A percentile compares a stretch with the other conserved stretches of the same genome.
Conservation (phyloP, 1,140 invertebrate genomes). For the Ganaspis sp. region DNA sequence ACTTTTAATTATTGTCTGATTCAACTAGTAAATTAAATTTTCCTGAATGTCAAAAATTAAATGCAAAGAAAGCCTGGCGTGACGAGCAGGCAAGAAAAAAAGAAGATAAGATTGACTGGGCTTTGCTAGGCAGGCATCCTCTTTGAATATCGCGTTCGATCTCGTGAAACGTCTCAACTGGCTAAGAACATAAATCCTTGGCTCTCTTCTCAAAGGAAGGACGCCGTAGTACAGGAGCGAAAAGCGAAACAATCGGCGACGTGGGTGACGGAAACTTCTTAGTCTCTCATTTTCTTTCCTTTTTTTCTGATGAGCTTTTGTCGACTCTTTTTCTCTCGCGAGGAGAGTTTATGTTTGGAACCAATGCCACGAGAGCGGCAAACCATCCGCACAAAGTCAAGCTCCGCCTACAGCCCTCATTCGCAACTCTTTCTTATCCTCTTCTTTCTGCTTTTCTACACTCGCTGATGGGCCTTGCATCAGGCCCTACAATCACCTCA, state of each 20-base stretch:
- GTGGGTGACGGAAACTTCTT: slow-evolving; percentile 68
- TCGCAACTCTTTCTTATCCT: slow-evolving; percentile 58
- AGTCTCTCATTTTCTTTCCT: slow-evolving; percentile 45
- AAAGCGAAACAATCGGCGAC: slow-evolving; percentile 69
- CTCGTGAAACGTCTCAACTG: slow-evolving; percentile 75
- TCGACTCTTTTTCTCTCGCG: slow-evolving; percentile 47
- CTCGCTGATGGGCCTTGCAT: slow-evolving; percentile 45
- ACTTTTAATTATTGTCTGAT: too few relatives aligned
- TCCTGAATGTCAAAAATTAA: slow-evolving; percentile 9
- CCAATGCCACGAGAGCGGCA: slow-evolving; percentile 68
- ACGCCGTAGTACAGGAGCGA: slow-evolving; percentile 57
- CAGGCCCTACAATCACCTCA: slow-evolving; percentile 36
- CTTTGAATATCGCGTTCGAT: slow-evolving; percentile 70
- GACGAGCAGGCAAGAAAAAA: slow-evolving; percentile 51
- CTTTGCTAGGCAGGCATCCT: slow-evolving; percentile 56
- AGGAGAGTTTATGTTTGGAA: slow-evolving; percentile 46
- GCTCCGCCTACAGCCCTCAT: slow-evolving; percentile 70
- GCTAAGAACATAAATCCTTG: slow-evolving; percentile 71
- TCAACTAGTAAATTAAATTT: too few relatives aligned
- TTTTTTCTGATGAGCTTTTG: slow-evolving; percentile 1
- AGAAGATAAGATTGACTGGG: slow-evolving; percentile 53
- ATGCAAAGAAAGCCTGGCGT: slow-evolving; percentile 35
- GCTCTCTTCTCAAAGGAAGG: slow-evolving; percentile 54
- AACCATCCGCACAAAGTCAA: slow-evolving; percentile 65
- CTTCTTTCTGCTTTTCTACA: slow-evolving; percentile 37